phyloP scores from a whole-genome alignment of 2,113 vertebrate species.

The Bettongia penicillata region DNA sequence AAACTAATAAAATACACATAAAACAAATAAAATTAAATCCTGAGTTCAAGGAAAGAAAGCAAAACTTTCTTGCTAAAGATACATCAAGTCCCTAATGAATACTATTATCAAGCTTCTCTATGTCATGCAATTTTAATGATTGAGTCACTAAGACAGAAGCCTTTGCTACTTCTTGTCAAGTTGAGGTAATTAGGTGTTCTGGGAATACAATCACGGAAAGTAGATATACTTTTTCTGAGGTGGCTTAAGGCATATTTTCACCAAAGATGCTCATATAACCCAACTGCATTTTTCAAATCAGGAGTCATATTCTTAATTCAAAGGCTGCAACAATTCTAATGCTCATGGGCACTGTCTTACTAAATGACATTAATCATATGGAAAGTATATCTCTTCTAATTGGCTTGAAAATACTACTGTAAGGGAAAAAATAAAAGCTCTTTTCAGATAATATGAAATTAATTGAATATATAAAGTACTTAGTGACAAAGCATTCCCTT shows the following conservation, averaged over 20 bases:
- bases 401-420: conserved; percentile 19
- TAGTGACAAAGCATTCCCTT: not conserved
- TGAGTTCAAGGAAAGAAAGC: conserved; percentile 39
- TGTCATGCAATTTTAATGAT: conserved; percentile 66
- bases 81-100: conserved; percentile 45
- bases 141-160: conserved; percentile 50
- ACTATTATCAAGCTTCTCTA: conserved; percentile 48
- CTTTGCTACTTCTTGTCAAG: conserved; percentile 57
- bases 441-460: conserved; percentile 16
- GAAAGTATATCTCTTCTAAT: not conserved
- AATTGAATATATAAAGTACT: not conserved
- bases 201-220: conserved; percentile 52
- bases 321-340: not conserved
- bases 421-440: conserved; percentile 27
- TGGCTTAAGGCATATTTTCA: conserved; percentile 32
- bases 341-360: not conserved
- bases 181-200: conserved; percentile 61
- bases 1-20: not conserved
- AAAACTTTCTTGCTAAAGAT: conserved; percentile 27
- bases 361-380: not conserved
- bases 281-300: conserved; percentile 4
- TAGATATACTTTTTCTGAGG: conserved; percentile 32
- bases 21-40: conserved; percentile 48
- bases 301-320: conserved; percentile 11
- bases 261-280: conserved; percentile 5